Conservation (phyloP, 2,797 vertebrate genomes). For the Anisognathus igniventris region DNA sequence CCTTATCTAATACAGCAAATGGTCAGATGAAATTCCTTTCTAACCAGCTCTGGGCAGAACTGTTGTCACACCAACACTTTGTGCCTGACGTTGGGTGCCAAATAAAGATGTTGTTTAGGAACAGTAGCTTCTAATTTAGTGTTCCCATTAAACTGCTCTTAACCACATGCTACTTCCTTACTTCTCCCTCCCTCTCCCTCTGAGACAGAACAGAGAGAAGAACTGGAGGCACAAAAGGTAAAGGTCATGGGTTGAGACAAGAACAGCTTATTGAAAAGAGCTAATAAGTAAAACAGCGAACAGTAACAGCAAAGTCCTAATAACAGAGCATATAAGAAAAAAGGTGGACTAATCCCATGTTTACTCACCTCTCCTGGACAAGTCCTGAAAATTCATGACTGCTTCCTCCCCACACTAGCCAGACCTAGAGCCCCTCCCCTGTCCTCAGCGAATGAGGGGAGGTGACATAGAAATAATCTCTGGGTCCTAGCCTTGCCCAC, state of each 20-base stretch:
- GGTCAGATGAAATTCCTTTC: neutral
- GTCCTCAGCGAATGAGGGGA: neutral
- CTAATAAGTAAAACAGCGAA: neutral
- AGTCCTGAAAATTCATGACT: neutral
- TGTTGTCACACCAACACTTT: neutral
- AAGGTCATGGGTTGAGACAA: neutral
- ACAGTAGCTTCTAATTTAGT: neutral
- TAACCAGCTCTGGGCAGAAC: neutral
- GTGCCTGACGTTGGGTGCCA: rapidly evolving
- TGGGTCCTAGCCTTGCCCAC: neutral
- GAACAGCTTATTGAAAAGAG: neutral
- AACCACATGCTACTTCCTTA: neutral
- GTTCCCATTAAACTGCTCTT: neutral
- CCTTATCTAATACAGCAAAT: neutral
- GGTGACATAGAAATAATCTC: neutral
- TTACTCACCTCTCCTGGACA: neutral
- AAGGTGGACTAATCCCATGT: neutral
- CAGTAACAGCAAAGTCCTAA: neutral
- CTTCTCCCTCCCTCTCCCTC: neutral
- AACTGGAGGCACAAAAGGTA: neutral
- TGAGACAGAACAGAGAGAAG: neutral
- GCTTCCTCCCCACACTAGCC: neutral
- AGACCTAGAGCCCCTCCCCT: neutral
- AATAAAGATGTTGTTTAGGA: neutral
- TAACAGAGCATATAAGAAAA: neutral